Evolutionary conservation across 2,888 invertebrate species (phyloP), one percentile per base, ranked within the genome.

Genomic region (Acronicta psi): DNA sequence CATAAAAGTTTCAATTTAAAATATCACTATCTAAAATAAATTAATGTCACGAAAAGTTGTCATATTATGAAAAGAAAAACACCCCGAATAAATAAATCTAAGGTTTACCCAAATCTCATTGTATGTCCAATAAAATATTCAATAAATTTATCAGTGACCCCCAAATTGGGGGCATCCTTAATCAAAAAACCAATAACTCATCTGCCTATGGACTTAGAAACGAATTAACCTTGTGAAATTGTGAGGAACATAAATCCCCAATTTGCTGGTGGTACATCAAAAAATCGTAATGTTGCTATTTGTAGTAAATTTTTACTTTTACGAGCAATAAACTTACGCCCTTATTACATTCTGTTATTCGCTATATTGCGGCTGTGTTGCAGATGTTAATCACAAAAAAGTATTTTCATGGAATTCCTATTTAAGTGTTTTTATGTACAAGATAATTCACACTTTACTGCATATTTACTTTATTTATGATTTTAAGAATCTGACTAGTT

Each of bases 291-390:
- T 31, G 58, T 49, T 18, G 46, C 57, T 41, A 56, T 63, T 69
- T 54, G 56, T 46, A 47, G 51, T 49, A 31, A 59, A 57, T 44
- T 61, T 61, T 50, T 62, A 62, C 58, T 55, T 59, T 75, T 65
- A 75, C 29, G 40, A 49, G 20, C 60, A 52, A 71, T 71, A 65
- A 74, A 67, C 38, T 56, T 40, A 43, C 31, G n/a, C 38, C 31
- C 40, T 45, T 74, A 66, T 58, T 54, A 44, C 31, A 38, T 58
- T 59, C 14, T 50, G 46, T 46, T 45, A 68, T 46, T 43, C 29
- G 20, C 31, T 42, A 25, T 43, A 23, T 34, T 34, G 38, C 20
- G 42, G 2, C 7, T 14, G n/a, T 36, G 4, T 43, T 65, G 20
- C 43, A 8, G n/a, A 14, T 18, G 25, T 40, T 31, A 34, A 23